These are phyloP conservation scores for Ryuthela nishihirai DNA, from an alignment of 2,888 invertebrate genomes.

Conservation along the genomic window DNA sequence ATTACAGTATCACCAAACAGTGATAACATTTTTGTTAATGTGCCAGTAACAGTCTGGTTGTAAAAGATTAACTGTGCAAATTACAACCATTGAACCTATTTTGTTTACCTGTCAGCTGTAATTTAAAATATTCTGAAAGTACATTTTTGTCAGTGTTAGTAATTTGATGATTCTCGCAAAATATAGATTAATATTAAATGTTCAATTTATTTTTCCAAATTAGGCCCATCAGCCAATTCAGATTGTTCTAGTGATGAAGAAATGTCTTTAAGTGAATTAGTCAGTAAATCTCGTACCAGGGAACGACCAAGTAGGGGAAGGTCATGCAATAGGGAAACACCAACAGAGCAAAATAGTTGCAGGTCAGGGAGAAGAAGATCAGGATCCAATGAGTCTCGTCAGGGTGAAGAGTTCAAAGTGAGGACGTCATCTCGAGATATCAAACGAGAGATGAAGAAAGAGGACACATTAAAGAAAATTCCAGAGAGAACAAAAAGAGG, in stretches of 20 bases:
- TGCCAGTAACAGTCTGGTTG: no score
- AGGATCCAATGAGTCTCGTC: constrained; percentile 31
- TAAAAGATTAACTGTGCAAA: no score
- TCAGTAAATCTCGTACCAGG: constrained; percentile 42
- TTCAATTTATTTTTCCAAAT: no score
- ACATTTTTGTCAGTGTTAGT: no score
- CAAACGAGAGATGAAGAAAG: constrained; percentile 23
- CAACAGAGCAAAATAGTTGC: constrained; percentile 21
- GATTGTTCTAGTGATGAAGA: constrained; percentile 41
- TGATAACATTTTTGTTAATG: no score
- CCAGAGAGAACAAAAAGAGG: constrained; percentile 34
- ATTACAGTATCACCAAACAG: no score
- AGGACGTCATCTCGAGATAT: constrained; percentile 19
- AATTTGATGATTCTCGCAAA: no score
- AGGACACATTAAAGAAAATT: constrained; percentile 26
- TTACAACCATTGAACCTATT: no score
- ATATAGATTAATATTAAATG: no score
- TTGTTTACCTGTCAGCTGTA: no score
- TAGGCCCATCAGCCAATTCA: no score
- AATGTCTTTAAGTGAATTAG: constrained; percentile 35
- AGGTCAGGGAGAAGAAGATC: constrained; percentile 25
- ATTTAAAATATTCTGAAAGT: no score
- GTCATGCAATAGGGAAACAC: constrained; percentile 20
- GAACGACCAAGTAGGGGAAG: constrained; percentile 21
- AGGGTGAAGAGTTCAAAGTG: constrained; percentile 28